Percentiles rank a stretch among this genome's conserved stretches.
Conservation (phyloP, 2,113 vertebrate species). For the Pyrgilauda ruficollis region DNA sequence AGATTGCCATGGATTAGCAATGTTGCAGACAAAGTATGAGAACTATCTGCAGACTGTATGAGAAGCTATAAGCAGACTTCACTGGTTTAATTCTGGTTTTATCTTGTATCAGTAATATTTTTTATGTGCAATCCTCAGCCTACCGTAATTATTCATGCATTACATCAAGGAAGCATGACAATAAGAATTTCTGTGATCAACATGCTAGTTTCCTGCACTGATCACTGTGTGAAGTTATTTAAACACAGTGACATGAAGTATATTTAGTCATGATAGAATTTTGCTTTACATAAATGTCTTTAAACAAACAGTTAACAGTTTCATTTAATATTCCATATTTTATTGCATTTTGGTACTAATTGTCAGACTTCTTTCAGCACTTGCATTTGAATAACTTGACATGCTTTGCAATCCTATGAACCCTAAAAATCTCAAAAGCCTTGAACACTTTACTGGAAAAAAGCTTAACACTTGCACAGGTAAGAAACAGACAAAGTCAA, state of each 20-base stretch:
- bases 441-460: background rate
- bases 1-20: background rate
- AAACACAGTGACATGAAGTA: background rate
- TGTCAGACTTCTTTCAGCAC: background rate
- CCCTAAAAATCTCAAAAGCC: background rate
- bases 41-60: no score
- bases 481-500: background rate
- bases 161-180: background rate
- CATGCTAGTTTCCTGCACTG: background rate
- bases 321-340: background rate
- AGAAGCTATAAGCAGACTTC: background rate
- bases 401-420: background rate
- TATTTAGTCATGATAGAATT: background rate
- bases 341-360: background rate
- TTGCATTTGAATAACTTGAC: slow-evolving; percentile 6
- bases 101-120: background rate
- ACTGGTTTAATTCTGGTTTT: background rate
- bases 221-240: background rate
- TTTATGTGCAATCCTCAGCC: background rate
- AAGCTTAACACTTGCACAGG: background rate
- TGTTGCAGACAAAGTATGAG: background rate
- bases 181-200: background rate
- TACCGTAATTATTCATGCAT: background rate
- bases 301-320: background rate
- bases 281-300: background rate